Percentiles rank a stretch among this genome's conserved stretches.
Conservation (phyloP, 2,888 invertebrate genomes). For the Cantharis rustica region DNA sequence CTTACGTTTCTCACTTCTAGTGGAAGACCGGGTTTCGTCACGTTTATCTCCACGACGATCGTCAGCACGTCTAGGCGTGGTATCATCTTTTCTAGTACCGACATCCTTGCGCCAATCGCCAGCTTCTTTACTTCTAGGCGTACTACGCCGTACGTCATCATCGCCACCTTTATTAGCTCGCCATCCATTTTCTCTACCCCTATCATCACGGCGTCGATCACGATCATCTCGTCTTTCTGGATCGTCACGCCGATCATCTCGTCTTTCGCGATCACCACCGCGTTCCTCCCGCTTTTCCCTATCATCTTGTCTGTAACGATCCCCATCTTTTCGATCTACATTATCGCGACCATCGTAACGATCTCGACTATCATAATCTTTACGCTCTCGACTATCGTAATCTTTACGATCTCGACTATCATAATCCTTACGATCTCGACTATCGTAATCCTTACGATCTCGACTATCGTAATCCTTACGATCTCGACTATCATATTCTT, state of each 20-base stretch:
- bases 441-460: background rate
- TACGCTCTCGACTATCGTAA: background rate
- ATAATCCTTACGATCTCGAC: slow-evolving; percentile 22
- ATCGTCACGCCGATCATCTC: background rate
- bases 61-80: slow-evolving; percentile 11
- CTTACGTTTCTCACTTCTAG: slow-evolving; percentile 50
- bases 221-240: slow-evolving; percentile 5
- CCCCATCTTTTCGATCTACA: slow-evolving; percentile 3
- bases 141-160: slow-evolving; percentile 17
- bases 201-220: background rate
- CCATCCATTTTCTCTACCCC: slow-evolving; percentile 18
- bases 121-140: slow-evolving; percentile 20
- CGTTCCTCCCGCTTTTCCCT: slow-evolving; percentile 20
- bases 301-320: slow-evolving; percentile 25
- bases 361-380: slow-evolving; percentile 4
- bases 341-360: slow-evolving; percentile 18
- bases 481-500: slow-evolving; percentile 22
- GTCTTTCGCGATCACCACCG: background rate
- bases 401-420: slow-evolving; percentile 4
- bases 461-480: slow-evolving; percentile 24
- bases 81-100: slow-evolving; percentile 19
- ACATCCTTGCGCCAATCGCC: slow-evolving; percentile 23
- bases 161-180: background rate
- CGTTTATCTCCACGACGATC: slow-evolving; percentile 17
- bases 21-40: slow-evolving; percentile 28